A percentile compares a stretch with the other conserved stretches of the same genome.
Conservation (phyloP, 2,113 vertebrate species). For the Varanus salvator region DNA sequence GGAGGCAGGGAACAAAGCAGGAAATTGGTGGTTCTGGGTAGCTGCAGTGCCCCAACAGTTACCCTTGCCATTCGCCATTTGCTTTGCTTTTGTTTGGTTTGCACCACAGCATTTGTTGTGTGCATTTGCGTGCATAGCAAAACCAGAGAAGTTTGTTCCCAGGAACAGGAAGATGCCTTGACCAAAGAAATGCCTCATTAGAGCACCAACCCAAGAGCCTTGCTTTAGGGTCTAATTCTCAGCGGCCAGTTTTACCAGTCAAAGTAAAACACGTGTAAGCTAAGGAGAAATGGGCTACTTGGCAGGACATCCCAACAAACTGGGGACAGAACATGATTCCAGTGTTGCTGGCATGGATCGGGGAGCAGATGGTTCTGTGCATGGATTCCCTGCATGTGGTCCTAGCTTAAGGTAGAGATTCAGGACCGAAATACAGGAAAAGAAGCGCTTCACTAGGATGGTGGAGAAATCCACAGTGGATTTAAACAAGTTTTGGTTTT, state of each 20-base stretch:
- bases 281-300: background rate
- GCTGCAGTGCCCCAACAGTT: background rate
- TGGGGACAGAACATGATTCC: no score
- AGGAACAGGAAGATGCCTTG: background rate
- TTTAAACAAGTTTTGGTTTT: no score
- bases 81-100: background rate
- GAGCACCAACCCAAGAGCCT: background rate
- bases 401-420: constrained; percentile 29
- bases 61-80: no score
- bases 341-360: background rate
- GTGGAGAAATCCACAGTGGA: no score
- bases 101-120: background rate
- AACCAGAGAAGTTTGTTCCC: background rate
- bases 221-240: background rate
- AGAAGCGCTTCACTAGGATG: no score
- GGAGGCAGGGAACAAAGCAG: background rate
- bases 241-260: background rate
- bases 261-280: background rate
- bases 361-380: background rate
- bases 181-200: background rate
- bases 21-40: background rate
- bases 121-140: background rate
- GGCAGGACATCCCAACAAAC: background rate
- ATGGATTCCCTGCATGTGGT: constrained; percentile 11
- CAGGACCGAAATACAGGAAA: constrained; percentile 49